Percentiles rank a stretch among this genome's conserved stretches.
These are phyloP conservation scores for Philhelius pedissequus DNA, from an alignment of 2,888 invertebrate species.

Conservation along the genomic window DNA sequence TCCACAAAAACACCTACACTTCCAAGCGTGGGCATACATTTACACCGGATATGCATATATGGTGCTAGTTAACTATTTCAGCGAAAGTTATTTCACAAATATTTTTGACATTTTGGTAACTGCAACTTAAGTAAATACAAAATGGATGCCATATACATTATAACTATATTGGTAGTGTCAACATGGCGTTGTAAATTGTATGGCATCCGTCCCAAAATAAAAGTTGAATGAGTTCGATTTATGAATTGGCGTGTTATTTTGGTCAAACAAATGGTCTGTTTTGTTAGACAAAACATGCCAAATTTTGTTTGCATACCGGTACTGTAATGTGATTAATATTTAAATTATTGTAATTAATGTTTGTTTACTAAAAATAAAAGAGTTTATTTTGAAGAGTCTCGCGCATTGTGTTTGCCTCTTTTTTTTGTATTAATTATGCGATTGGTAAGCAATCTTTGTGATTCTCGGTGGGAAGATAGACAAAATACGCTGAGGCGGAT, in stretches of 20 bases:
- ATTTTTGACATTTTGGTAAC: conserved; percentile 74
- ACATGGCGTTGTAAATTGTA: conserved; percentile 10
- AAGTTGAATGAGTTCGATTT: conserved; percentile 38
- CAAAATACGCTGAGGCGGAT: no score
- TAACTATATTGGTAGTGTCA: not conserved
- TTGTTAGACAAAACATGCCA: no score
- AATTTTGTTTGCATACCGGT: no score
- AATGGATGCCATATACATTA: conserved; percentile 20
- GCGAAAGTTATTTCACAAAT: conserved; percentile 72
- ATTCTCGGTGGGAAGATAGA: no score
- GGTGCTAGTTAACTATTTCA: conserved; percentile 75
- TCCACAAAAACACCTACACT: conserved; percentile 73
- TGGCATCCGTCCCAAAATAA: not conserved
- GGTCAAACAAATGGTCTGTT: not conserved
- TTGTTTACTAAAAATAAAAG: no score
- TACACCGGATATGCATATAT: conserved; percentile 76
- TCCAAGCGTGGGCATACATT: conserved; percentile 78
- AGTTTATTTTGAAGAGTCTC: no score
- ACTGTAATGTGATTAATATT: no score
- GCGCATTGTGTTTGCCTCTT: no score
- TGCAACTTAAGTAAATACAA: conserved; percentile 48
- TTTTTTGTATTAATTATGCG: no score
- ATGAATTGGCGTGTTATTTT: conserved; percentile 26
- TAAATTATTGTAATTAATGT: no score
- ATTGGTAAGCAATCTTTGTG: no score